phyloP scores from a whole-genome alignment of 2,797 vertebrate genomes.

The Phrynocephalus vlangalii region DNA sequence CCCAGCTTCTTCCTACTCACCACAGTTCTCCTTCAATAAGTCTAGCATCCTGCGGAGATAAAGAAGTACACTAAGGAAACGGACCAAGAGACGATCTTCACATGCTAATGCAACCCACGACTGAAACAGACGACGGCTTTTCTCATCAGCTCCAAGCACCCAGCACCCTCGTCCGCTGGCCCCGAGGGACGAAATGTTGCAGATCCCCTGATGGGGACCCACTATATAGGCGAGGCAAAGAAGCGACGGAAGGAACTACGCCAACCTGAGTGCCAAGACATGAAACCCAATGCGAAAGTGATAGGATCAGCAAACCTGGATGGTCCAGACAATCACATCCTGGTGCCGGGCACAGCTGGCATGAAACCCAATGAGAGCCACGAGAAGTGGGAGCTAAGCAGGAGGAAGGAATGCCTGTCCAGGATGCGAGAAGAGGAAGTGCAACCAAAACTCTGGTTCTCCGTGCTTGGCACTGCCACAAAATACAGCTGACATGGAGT shows the following conservation, averaged over 20 bases:
- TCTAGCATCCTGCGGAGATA: background rate
- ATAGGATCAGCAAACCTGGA: constrained; percentile 34
- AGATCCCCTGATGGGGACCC: too few species aligned
- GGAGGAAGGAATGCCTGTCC: background rate
- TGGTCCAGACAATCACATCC: constrained; percentile 31
- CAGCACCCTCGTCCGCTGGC: background rate
- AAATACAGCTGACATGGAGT: background rate
- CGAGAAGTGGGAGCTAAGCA: too few species aligned
- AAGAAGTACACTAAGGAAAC: rapidly evolving
- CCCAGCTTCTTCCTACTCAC: background rate
- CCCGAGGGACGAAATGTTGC: too few species aligned
- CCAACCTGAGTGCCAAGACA: background rate
- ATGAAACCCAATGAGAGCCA: background rate
- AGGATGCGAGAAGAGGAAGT: background rate
- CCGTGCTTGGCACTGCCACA: background rate
- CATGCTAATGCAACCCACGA: background rate
- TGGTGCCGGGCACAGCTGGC: background rate
- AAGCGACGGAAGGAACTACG: background rate
- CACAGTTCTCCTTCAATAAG: background rate
- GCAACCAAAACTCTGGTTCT: background rate
- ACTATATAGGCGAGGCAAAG: background rate
- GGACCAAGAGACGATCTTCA: background rate
- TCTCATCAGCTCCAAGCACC: background rate
- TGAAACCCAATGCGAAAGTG: background rate
- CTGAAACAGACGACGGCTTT: background rate